Evolutionary conservation across 2,113 vertebrate species (phyloP).

Genomic region (Chloroceryle aenea): DNA sequence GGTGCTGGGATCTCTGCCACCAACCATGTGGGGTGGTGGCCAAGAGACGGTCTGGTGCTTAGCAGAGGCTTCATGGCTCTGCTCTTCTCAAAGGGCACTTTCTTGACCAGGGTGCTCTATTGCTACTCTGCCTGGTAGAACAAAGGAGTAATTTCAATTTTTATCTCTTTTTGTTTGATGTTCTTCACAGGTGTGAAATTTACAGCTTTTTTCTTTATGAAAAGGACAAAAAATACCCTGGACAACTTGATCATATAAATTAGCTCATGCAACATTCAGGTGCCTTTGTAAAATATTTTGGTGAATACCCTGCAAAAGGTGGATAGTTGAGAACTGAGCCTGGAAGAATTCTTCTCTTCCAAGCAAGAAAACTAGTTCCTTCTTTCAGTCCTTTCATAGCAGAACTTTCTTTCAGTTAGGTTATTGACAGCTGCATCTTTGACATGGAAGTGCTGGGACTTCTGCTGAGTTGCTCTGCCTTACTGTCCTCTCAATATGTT

Average conservation of each 20-base stretch:
- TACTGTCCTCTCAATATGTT: neutral
- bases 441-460: neutral
- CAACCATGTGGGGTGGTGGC: rapidly evolving
- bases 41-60: neutral
- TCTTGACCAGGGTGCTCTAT: neutral
- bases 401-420: neutral
- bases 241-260: neutral
- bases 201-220: neutral
- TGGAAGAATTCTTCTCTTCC: neutral
- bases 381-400: neutral
- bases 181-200: neutral
- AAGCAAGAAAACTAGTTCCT: neutral
- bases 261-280: neutral
- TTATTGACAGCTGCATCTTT: neutral
- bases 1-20: neutral
- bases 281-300: neutral
- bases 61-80: neutral
- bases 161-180: neutral
- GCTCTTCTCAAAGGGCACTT: neutral
- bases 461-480: neutral
- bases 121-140: neutral
- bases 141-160: neutral
- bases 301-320: neutral
- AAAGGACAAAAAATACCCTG: neutral
- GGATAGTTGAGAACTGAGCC: neutral